Evolutionary conservation across 2,888 invertebrate genomes (phyloP), one percentile per base, ranked within the genome.

Genomic region (Rugalucina vietnamica): DNA sequence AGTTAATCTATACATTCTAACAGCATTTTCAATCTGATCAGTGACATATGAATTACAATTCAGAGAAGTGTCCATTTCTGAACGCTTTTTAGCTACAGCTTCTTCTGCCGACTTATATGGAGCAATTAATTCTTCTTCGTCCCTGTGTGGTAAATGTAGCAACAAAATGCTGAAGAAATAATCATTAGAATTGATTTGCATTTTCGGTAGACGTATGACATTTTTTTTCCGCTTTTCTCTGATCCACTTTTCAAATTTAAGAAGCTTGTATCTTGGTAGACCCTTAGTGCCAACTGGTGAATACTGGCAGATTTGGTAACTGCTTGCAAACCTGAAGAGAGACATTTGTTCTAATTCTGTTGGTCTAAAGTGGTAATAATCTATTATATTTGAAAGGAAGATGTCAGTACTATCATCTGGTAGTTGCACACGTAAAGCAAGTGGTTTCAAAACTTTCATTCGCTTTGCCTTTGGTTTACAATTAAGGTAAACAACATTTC

Each of bases 1-100:
- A 70, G 37, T 27, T 1, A 76, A 8, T 0, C 57, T 32, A 5
- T 76, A 60, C 24, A 43, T 3, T 37, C 71, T 2, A 2, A 81
- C n/a, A 14, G 76, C 81, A 81, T 81, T 81, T 76, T 81, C 83
- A 71, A 82, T 78, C 60, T 82, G 76, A 49, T 21, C 27, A 43
- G 76, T 39, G 0, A 77, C 18, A 65, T 39, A 43, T 34, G 29
- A 81, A 36, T 57, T n/a, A 32, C n/a, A 69, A 43, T 43, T 73
- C 27, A 82, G 50, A 74, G 32, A 27, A 5, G 60, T 54, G 49
- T 76, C 65, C 39, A 72, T 75, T 0, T 34, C 49, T 8, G 10
- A 14, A 43, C 76, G 34, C 49, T 80, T 84, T 1, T 14, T 27
- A 5, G 54, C 39, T 76, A 84, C 79, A 12, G 84, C 76, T 5